Evolutionary conservation across 2,113 vertebrate species (phyloP).

Genomic region (Nematolebias whitei): DNA sequence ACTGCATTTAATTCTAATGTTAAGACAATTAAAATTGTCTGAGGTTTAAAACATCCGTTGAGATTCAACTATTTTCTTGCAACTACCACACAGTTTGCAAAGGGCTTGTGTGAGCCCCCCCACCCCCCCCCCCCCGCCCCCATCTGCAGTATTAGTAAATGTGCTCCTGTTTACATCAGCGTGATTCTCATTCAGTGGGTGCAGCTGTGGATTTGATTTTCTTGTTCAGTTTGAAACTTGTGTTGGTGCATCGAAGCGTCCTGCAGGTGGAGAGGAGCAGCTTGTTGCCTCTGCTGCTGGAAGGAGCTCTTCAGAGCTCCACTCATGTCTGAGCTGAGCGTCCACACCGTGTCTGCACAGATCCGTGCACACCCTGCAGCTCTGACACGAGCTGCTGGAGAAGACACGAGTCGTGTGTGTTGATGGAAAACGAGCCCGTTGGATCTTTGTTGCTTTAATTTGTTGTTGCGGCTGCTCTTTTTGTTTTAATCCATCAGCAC

Average conservation of each 20-base stretch:
- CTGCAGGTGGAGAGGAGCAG: too few relatives aligned
- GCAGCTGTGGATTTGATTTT: too few relatives aligned
- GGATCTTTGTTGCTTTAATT: slow-evolving; percentile 55
- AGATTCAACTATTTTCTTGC: slow-evolving; percentile 22
- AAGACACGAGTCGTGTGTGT: background rate
- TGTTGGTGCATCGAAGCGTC: too few relatives aligned
- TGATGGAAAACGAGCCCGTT: background rate
- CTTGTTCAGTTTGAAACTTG: background rate
- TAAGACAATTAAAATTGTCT: too few relatives aligned
- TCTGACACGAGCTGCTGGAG: too few relatives aligned
- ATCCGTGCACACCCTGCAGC: too few relatives aligned
- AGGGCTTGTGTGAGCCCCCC: slow-evolving; percentile 34
- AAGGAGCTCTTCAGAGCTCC: too few relatives aligned
- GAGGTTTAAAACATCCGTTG: background rate
- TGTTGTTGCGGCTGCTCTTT: slow-evolving; percentile 58
- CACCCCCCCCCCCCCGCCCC: too few relatives aligned
- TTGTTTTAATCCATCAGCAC: slow-evolving; percentile 44
- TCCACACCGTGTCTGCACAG: too few relatives aligned
- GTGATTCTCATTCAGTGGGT: background rate
- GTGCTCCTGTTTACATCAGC: background rate
- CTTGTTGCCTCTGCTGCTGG: too few relatives aligned
- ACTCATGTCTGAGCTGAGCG: too few relatives aligned
- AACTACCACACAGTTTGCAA: slow-evolving; percentile 50
- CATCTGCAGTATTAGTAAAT: slow-evolving; percentile 1
- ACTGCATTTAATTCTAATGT: too few relatives aligned